Base-by-base conservation (phyloP, 2,113 vertebrate genomes). In the Aphelocoma coerulescens region DNA sequence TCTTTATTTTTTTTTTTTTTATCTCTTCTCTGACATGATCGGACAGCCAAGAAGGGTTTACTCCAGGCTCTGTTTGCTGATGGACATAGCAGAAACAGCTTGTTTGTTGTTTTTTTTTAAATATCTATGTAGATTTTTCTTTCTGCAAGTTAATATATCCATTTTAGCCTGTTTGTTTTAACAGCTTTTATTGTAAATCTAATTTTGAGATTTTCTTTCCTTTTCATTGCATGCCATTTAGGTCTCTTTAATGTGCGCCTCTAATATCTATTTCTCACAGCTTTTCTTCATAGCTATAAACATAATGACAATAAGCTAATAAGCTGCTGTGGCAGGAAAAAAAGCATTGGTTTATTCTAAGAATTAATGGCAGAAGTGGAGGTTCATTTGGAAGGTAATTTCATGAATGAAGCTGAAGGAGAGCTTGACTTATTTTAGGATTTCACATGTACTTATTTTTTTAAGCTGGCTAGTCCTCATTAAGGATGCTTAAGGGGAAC, bases 261-360 rank as follows among this genome's bases (percentile, higher is more conserved):
- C 80, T 91, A 91, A 66, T 95, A 89, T 85, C 48, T 81, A 1
- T 87, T 67, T 95, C 63, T 94, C 13, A 13, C 72, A 80, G 91
- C 65, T 85, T 80, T 96, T 86, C 76, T 94, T 95, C 58, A 28
- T 95, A 77, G 80, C 68, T 77, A 59, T 91, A 94, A 96, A 89
- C 63, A 81, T 96, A 95, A 91, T 86, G 78, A 68, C 78, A 87
- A 85, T 69, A 86, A 96, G 54, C 48, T 94, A 92, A 89, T 90
- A 82, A 86, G 85, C 58, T 65, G 75, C 68, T 92, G 58, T 92
- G 49, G 49, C 8, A 41, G 49, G 49, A 67, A 84, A 63, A 54
- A 68, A 16, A 46, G 13, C 51, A 11, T n/a, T 66, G 77, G 24
- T 49, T 92, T 92, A 49, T 76, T 89, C 52, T 74, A n/a, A 46